Evolutionary conservation across 2,888 invertebrate genomes (phyloP).

Genomic region (Lepidocyrtoides sp.): DNA sequence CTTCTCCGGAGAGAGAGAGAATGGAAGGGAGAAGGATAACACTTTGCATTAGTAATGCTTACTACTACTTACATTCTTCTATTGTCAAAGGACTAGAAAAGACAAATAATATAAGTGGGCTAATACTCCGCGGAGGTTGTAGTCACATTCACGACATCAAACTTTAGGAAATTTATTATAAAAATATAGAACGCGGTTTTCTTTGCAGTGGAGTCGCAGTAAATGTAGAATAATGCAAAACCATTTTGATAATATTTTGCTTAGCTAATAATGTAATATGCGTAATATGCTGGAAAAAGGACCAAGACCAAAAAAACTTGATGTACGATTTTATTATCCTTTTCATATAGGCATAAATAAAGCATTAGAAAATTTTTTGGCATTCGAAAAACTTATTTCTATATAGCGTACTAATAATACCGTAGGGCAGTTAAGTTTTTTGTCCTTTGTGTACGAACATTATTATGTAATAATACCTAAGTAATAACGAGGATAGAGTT

Average conservation of each 20-base stretch:
- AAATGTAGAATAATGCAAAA: neutral
- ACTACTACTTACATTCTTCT: conserved; percentile 29
- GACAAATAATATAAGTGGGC: conserved; percentile 48
- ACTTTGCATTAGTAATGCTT: conserved; percentile 33
- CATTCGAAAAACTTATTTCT: neutral
- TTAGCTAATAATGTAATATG: neutral
- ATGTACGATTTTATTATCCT: neutral
- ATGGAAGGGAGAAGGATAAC: neutral
- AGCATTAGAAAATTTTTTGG: neutral
- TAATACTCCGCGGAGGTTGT: conserved; percentile 25
- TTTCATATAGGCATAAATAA: neutral
- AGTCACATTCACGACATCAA: conserved; percentile 13
- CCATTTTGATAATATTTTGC: neutral
- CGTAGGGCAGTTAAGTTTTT: conserved; percentile 7
- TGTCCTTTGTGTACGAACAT: neutral
- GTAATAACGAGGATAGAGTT: neutral
- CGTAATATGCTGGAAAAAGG: neutral
- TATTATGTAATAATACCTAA: neutral
- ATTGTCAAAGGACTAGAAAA: conserved; percentile 38
- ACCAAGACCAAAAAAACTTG: neutral
- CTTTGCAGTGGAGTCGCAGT: conserved; percentile 13
- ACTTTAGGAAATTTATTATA: conserved; percentile 32
- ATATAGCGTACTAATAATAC: neutral
- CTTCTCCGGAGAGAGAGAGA: conserved; percentile 38
- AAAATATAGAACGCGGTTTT: conserved; percentile 20